Base-by-base conservation (phyloP, 2,888 invertebrate genomes). In the Oegoconia quadripuncta region DNA sequence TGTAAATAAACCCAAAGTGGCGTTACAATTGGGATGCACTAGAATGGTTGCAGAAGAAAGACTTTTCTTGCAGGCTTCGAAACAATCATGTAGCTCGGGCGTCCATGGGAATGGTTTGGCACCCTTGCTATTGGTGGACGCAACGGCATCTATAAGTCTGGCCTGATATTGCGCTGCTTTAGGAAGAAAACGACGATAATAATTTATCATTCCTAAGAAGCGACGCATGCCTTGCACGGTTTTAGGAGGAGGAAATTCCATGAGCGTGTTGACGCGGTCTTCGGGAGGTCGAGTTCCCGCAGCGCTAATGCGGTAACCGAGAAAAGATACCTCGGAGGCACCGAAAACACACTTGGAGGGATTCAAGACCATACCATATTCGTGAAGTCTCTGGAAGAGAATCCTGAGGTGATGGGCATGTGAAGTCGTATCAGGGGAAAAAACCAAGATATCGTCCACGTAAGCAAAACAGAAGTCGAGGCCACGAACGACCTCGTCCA, bases 401-500 rank as follows among this genome's bases (percentile, higher is more conserved):
- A 30, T 30, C 2, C 15, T 5, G 0, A 68, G 42, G 36, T 71
- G 65, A 9, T 48, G 6, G 3, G 16, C 5, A 37, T 66, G 64
- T 33, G 1, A 8, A 6, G 12, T n/a, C 8, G 15, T 20, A 18
- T 40, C 31, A 2, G 20, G 3, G 7, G 40, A 40, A 26, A 5
- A 31, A 1, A 40, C 26, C 0, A 35, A 14, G 5, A 39, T 26
- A 27, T 39, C 39, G 12, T 39, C 39, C 1, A 34, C 9, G n/a
- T 39, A 39, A 11, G 34, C 13, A 16, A 34, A 39, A 25, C 29
- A 34, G 12, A 39, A 39, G 25, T 39, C 34, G 1, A 39, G 30
- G n/a, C 26, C 37, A 5, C 37, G 26, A 1, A 17, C 17, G 0
- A 37, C 32, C 18, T 31, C 32, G 22, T 38, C 32, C 9, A 38